Percentiles rank a stretch among this genome's conserved stretches.
Conservation (phyloP, 2,888 invertebrate genomes). For the Tetranychus truncatus region DNA sequence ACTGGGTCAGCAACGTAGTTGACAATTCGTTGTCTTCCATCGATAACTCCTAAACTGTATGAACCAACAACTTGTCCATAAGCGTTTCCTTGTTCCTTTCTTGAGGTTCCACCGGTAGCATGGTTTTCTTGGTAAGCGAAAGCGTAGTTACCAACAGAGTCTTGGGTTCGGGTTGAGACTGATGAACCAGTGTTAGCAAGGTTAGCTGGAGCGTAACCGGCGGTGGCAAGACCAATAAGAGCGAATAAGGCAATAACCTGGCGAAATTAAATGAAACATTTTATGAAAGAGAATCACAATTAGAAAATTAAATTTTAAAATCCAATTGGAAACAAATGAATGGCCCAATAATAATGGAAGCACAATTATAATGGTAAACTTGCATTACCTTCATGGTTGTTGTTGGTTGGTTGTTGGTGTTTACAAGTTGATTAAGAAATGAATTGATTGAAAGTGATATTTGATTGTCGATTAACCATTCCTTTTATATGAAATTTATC, state of each 20-base stretch:
- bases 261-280: background rate
- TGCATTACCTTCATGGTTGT: background rate
- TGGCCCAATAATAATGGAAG: background rate
- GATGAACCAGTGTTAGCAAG: slow-evolving; percentile 23
- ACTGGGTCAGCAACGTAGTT: slow-evolving; percentile 27
- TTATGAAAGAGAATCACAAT: background rate
- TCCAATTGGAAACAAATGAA: background rate
- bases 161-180: slow-evolving; percentile 27
- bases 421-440: background rate
- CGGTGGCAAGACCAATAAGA: background rate
- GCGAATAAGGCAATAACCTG: background rate
- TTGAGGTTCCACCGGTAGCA: slow-evolving; percentile 27
- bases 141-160: slow-evolving; percentile 27
- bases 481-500: background rate
- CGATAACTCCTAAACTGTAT: slow-evolving; percentile 27
- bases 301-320: background rate
- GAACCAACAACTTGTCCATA: slow-evolving; percentile 25
- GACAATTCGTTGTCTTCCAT: slow-evolving; percentile 27
- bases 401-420: background rate
- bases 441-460: background rate
- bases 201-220: background rate
- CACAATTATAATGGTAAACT: background rate
- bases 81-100: slow-evolving; percentile 26
- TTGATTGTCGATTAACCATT: background rate
- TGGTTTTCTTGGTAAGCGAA: slow-evolving; percentile 28